A percentile compares a stretch with the other conserved stretches of the same genome.
These are phyloP conservation scores for Drosophila bifasciata DNA, from an alignment of 1,140 invertebrate genomes.

Conservation along the genomic window DNA sequence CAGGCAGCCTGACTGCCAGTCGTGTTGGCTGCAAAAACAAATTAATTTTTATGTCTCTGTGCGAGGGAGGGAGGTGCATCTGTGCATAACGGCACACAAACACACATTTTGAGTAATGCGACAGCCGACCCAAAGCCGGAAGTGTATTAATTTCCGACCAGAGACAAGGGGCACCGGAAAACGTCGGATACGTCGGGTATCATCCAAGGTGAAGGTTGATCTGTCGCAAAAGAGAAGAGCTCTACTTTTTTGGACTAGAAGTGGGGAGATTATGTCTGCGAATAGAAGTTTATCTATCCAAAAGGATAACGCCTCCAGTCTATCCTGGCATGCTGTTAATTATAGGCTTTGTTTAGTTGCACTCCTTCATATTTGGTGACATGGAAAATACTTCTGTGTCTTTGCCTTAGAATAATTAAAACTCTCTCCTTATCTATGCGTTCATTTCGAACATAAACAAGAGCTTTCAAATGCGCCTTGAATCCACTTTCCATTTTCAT, in stretches of 20 bases:
- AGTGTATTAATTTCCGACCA: constrained; percentile 77
- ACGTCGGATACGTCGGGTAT: background rate
- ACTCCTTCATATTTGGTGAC: no score
- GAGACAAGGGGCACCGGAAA: constrained; percentile 13
- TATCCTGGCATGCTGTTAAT: no score
- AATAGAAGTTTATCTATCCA: no score
- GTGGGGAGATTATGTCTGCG: background rate
- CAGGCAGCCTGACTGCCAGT: constrained; percentile 70
- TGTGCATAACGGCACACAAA: constrained; percentile 46
- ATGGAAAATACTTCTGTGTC: no score
- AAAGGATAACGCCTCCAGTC: no score
- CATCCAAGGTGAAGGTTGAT: constrained; percentile 36
- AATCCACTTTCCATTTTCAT: no score
- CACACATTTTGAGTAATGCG: constrained; percentile 71
- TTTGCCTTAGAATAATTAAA: no score
- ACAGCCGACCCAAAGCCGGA: constrained; percentile 58
- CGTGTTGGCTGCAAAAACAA: constrained; percentile 61
- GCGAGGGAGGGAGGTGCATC: no score
- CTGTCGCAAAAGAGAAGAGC: background rate
- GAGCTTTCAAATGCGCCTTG: no score
- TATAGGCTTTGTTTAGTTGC: no score
- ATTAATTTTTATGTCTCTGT: constrained; percentile 77
- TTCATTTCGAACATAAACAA: no score
- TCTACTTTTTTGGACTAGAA: background rate
- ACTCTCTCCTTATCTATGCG: no score